These are phyloP conservation scores for Zosterops japonicus DNA, from an alignment of 2,113 vertebrate species.

Conservation along the genomic window DNA sequence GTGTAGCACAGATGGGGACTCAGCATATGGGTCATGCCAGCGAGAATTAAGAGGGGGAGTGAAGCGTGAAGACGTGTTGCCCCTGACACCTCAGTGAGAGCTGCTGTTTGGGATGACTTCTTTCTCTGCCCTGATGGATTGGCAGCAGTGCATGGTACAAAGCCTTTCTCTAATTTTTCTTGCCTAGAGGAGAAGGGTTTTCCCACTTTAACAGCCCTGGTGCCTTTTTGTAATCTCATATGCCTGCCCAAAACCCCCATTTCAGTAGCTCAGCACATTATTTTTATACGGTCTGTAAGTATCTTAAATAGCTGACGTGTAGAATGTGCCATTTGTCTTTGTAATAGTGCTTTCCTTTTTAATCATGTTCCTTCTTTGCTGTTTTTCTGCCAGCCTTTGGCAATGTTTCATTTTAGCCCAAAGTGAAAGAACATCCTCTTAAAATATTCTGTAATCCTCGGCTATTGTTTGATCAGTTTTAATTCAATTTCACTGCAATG, in stretches of 20 bases:
- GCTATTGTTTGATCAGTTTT: conserved; percentile 68
- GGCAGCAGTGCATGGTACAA: background rate
- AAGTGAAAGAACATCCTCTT: conserved; percentile 52
- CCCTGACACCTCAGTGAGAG: background rate
- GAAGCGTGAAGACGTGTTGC: background rate
- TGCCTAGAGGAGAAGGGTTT: background rate
- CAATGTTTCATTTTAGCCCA: conserved; percentile 52
- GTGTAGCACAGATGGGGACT: background rate
- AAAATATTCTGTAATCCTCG: conserved; percentile 70
- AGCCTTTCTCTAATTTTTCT: background rate
- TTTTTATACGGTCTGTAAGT: conserved; percentile 15
- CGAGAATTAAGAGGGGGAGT: background rate
- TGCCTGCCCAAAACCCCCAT: background rate
- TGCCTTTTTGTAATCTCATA: background rate
- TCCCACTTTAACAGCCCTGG: background rate
- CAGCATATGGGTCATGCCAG: background rate
- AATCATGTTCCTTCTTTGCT: conserved; percentile 45
- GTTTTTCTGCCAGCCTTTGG: conserved; percentile 56
- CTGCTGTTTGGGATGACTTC: background rate
- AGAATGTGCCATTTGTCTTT: conserved; percentile 54
- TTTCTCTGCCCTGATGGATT: background rate
- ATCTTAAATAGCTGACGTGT: background rate
- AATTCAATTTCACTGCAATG: conserved; percentile 67
- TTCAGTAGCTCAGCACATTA: background rate
- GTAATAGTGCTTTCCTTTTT: conserved; percentile 53